Evolutionary conservation across 2,888 invertebrate genomes (phyloP), one percentile per base, ranked within the genome.

Genomic region (Microplitis deprimator): DNA sequence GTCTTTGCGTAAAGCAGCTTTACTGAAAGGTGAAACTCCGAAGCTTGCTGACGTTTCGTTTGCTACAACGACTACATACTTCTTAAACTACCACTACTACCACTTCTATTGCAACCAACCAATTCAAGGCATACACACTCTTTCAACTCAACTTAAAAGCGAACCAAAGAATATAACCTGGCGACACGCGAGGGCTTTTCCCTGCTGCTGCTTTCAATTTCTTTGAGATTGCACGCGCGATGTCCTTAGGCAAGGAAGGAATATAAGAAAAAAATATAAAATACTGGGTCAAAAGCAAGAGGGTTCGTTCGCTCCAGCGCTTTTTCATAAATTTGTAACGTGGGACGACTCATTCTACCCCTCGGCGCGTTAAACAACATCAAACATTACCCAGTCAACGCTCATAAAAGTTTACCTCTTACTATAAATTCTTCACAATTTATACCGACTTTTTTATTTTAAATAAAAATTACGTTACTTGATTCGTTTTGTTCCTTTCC

Each of bases 1-100:
- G 72, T 75, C 76, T 76, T 72, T 67, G 59, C 76, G 60, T 67
- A 73, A 76, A 76, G 76, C 76, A 68, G 72, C 72, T 76, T 76
- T 72, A 76, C 76, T 76, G 72, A 68, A 76, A 76, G 76, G 76
- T 76, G 68, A 76, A 76, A 76, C 67, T 76, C 62, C 61, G 38
- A 39, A 68, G 71, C 38, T 40, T 64, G 62, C 62, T 72, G 72
- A 72, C 72, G 64, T 72, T 41, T 41, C 41, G 10, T 72, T 64
- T 20, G 29, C 20, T 5, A 72, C 17, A 60, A 29, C 29, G 7
- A 16, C 40, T n/a, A 38, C n/a, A 68, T n/a, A 68, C 16, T 38
- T 68, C 29, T 68, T 40, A 40, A 68, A 39, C 39, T n/a, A 68
- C 41, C 6, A 40, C 16, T 68, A 41, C 41, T 40, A 50, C 41